These are phyloP conservation scores for Minunthozetes semirufus DNA, from an alignment of 2,888 invertebrate genomes.

Conservation along the genomic window DNA sequence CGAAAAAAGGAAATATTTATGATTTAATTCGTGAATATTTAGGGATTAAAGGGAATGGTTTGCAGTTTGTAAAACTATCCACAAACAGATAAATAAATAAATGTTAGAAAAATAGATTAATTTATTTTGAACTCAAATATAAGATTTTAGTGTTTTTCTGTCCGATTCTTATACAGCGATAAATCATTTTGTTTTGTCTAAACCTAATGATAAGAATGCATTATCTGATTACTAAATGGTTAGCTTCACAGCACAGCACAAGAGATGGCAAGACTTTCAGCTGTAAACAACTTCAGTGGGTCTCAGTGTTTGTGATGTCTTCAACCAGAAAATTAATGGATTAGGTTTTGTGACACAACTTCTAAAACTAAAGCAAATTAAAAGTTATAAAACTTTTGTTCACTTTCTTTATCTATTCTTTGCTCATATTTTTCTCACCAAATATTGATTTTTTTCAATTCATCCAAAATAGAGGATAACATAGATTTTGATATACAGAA, in stretches of 20 bases:
- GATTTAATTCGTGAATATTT: no score
- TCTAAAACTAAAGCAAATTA: neutral
- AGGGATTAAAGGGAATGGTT: no score
- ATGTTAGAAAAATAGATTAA: no score
- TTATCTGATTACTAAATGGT: neutral
- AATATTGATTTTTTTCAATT: neutral
- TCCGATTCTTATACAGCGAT: neutral
- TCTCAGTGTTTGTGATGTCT: neutral
- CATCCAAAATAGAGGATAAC: neutral
- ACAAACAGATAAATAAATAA: no score
- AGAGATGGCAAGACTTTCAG: neutral
- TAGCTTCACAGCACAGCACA: neutral
- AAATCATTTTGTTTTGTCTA: neutral
- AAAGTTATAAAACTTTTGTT: neutral
- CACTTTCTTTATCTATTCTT: neutral
- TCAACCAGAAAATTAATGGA: neutral
- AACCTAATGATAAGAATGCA: slow-evolving; percentile 4
- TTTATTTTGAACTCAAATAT: no score
- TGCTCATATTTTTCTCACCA: neutral
- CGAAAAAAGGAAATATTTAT: no score
- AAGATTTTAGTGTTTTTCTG: neutral
- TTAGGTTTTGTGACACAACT: neutral
- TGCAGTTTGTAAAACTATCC: no score
- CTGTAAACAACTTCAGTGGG: neutral
- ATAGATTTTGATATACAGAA: neutral